These are phyloP conservation scores for Julus scandinavius DNA, from an alignment of 2,888 invertebrate genomes.

Conservation along the genomic window DNA sequence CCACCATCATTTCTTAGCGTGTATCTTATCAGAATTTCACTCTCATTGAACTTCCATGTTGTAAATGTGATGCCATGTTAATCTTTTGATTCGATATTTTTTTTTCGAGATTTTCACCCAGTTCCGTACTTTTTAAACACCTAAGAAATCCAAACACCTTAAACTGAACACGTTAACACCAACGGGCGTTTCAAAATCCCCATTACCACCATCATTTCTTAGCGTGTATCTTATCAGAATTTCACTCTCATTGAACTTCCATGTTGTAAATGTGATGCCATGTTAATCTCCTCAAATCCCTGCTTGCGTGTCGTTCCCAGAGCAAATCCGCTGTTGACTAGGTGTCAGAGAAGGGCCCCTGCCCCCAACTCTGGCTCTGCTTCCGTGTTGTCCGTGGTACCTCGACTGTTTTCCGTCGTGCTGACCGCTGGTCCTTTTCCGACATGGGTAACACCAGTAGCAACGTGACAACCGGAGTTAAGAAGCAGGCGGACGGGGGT, in stretches of 20 bases:
- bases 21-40: background rate
- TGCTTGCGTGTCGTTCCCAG: no score
- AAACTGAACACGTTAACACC: no score
- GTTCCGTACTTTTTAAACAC: no score
- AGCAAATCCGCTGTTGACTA: background rate
- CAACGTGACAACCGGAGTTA: conserved; percentile 90
- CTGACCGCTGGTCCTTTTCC: background rate
- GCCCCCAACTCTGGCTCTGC: background rate
- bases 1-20: no score
- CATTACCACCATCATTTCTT: no score
- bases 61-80: background rate
- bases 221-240: no score
- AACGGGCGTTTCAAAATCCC: no score
- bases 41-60: background rate
- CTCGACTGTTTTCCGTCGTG: background rate
- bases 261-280: background rate
- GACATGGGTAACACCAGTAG: conserved; percentile 70
- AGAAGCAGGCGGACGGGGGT: conserved; percentile 87
- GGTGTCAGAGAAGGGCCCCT: background rate
- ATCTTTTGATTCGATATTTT: no score
- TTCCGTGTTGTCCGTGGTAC: background rate
- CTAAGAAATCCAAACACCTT: no score
- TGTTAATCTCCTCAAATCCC: background rate
- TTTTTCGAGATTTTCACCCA: no score
- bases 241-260: background rate